phyloP scores from a whole-genome alignment of 2,113 vertebrate genomes.

The Bubo scandiacus region DNA sequence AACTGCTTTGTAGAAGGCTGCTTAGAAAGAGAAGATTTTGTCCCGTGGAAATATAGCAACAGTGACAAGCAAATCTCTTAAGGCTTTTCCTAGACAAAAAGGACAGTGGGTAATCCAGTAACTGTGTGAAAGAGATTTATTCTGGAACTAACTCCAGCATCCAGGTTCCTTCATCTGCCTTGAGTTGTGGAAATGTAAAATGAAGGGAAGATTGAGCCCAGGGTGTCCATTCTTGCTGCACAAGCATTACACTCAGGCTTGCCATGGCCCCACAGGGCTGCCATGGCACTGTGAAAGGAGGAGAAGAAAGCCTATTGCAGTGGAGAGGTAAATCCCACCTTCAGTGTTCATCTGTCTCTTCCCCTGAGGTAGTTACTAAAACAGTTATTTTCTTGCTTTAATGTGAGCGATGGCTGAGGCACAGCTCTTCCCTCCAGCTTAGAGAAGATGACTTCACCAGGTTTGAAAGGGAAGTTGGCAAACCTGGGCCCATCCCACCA shows the following conservation, averaged over 20 bases:
- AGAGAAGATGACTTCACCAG: background rate
- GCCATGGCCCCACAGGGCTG: background rate
- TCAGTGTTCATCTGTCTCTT: background rate
- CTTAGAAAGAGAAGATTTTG: background rate
- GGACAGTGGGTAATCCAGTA: background rate
- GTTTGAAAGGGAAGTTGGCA: background rate
- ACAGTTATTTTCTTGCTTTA: background rate
- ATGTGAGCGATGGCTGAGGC: background rate
- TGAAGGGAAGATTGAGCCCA: background rate
- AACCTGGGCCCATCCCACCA: background rate
- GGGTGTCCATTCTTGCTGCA: background rate
- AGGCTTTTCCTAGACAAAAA: constrained; percentile 21
- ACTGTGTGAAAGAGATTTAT: background rate
- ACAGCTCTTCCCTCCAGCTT: background rate
- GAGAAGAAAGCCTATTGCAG: background rate
- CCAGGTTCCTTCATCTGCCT: background rate
- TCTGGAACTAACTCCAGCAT: background rate
- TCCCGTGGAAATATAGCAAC: background rate
- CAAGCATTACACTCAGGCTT: background rate
- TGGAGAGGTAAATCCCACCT: background rate
- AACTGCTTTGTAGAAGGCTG: background rate
- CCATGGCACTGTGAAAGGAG: background rate
- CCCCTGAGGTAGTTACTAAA: background rate
- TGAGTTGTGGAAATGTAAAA: background rate
- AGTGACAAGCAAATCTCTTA: background rate